Base-by-base conservation (phyloP, 2,113 vertebrate genomes). In the Varanus komodoensis region DNA sequence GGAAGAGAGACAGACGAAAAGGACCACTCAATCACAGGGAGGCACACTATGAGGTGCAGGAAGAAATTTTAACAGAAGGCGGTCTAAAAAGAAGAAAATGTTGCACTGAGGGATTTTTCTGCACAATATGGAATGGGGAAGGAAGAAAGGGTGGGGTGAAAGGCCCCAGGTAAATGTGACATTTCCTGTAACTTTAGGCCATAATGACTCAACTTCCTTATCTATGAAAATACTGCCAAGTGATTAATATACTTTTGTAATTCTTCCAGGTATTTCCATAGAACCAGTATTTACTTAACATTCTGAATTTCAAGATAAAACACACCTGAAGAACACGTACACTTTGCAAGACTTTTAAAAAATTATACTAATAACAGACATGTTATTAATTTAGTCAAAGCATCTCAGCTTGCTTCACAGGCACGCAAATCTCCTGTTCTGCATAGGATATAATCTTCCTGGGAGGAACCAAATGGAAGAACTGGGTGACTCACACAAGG, bases 381-480 rank as follows among this genome's bases (percentile, higher is more conserved):
- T 9, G n/a, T 78, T 48, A 21, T 54, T 74, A n/a, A n/a, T 90
- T 1, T 1, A 50, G 0, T 27, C 0, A 2, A 83, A 12, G 64
- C 75, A 57, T 48, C 75, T 54, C 52, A 73, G 38, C 50, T 67
- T 52, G 29, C 29, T 21, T 68, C 52, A 67, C 12, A 32, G 80
- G 54, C n/a, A 83, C 50, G 15, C 68, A 2, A 1, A 1, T 0
- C 32, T 6, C 27, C 0, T 0, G 48, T 9, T 3, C 0, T 0
- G 34, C n/a, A 27, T 7, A 44, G 73, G 25, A 77, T 61, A n/a
- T 1, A 8, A 0, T 1, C 7, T 48, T 15, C 29, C 21, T 27
- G 8, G 86, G 8, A 57, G 57, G 67, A 71, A 54, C 54, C 3
- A 57, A 50, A 1, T 0, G 4, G 52, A 19, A 38, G 52, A 38